Evolutionary conservation across 1,140 invertebrate species (phyloP).

Genomic region (Drosophila kohkoa): DNA sequence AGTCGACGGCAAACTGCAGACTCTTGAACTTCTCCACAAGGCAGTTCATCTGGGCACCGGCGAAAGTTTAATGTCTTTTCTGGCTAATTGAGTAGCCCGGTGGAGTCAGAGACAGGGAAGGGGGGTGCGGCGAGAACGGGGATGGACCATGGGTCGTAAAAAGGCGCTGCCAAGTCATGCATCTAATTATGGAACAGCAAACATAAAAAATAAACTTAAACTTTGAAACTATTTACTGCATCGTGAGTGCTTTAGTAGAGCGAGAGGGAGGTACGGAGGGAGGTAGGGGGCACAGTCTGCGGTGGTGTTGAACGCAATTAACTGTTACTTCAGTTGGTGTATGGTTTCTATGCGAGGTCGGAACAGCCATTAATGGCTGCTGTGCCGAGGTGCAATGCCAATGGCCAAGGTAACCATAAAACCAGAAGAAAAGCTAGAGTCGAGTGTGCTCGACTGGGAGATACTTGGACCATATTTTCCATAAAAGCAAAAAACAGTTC

Average conservation of each 20-base stretch:
- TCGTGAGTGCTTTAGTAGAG: conserved; percentile 24
- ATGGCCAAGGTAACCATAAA: conserved; percentile 40
- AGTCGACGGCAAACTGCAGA: conserved; percentile 45
- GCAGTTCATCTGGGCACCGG: conserved; percentile 42
- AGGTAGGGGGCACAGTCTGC: neutral
- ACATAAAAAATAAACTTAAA: conserved; percentile 47
- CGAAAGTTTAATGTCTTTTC: conserved; percentile 82
- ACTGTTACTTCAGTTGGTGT: conserved; percentile 65
- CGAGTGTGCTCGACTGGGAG: no score
- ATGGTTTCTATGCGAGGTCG: conserved; percentile 54
- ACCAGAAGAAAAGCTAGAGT: no score
- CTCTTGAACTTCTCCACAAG: conserved; percentile 46
- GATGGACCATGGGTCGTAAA: conserved; percentile 30
- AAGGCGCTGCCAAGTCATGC: conserved; percentile 75
- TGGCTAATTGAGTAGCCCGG: conserved; percentile 76
- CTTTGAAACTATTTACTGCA: conserved; percentile 60
- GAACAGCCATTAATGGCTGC: conserved; percentile 26
- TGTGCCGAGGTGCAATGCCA: conserved; percentile 39
- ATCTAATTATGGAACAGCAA: conserved; percentile 74
- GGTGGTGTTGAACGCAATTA: conserved; percentile 67
- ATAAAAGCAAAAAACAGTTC: no score
- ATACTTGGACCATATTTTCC: no score
- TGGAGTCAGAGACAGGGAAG: neutral
- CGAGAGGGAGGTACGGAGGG: neutral
- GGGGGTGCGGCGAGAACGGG: neutral